Conservation (phyloP, 2,113 vertebrate genomes). For the Pteropus alecto region DNA sequence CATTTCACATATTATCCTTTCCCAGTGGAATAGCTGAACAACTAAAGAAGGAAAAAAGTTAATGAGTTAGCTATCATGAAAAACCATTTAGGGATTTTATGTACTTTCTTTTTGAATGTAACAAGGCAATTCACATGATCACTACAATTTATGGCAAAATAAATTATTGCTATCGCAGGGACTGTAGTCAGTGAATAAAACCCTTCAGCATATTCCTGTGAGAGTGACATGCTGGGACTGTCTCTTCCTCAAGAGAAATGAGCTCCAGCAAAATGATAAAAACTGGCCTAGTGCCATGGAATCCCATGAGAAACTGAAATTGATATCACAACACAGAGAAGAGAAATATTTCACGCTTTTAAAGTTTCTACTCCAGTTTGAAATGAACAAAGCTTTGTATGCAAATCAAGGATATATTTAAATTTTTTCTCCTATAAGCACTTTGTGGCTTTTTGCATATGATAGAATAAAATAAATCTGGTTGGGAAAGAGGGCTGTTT, state of each 20-base stretch:
- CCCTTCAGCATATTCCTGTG: not conserved
- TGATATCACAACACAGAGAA: not conserved
- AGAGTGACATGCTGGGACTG: not conserved
- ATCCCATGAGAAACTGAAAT: not conserved
- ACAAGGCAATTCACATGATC: constrained; percentile 1
- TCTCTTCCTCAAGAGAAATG: not conserved
- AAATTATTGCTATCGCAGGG: not conserved
- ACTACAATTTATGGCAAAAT: constrained; percentile 27
- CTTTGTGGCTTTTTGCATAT: not conserved
- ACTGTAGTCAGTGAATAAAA: not conserved
- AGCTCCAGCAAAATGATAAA: not conserved
- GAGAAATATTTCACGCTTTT: not conserved
- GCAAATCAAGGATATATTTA: not conserved
- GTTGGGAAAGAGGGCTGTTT: not conserved
- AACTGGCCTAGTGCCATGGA: not conserved
- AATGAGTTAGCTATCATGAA: not conserved
- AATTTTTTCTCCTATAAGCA: not conserved
- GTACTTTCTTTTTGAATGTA: not conserved
- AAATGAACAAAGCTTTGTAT: constrained; percentile 10
- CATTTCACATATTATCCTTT: constrained; percentile 12
- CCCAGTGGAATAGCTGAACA: not conserved
- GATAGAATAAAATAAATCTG: not conserved
- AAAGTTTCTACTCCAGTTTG: constrained; percentile 1
- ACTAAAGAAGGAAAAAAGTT: not conserved
- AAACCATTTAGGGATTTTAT: constrained; percentile 21